Conservation (phyloP, 1,140 invertebrate species). For the Brachionus sp. region DNA sequence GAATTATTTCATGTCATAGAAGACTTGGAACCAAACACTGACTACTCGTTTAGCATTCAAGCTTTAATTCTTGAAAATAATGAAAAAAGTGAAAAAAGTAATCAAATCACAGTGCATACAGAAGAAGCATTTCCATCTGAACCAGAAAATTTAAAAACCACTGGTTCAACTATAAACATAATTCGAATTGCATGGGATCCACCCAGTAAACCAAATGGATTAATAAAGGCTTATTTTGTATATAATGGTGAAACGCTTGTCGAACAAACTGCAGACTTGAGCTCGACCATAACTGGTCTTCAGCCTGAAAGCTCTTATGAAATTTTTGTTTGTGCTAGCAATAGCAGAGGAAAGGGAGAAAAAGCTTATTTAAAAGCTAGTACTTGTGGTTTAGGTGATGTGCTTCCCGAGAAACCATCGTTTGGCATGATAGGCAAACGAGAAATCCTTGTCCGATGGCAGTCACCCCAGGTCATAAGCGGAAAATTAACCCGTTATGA, state of each 20-base stretch:
- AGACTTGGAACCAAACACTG: constrained; percentile 18
- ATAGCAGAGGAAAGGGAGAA: constrained; percentile 53
- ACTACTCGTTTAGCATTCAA: constrained; percentile 31
- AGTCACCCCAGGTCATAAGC: constrained; percentile 54
- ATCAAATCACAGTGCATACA: not conserved
- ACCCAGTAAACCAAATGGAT: not conserved
- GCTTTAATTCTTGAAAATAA: constrained; percentile 8
- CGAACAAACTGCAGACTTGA: constrained; percentile 52
- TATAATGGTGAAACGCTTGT: constrained; percentile 50
- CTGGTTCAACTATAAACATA: not conserved
- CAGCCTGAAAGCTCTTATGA: constrained; percentile 54
- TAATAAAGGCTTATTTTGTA: not conserved
- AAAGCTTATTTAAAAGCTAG: not conserved
- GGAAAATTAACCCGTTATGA: constrained; percentile 57
- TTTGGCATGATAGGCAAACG: constrained; percentile 56
- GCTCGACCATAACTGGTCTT: constrained; percentile 54
- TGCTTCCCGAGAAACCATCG: constrained; percentile 55
- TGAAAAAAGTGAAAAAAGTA: constrained; percentile 21
- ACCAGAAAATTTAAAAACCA: constrained; percentile 6
- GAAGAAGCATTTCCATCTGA: constrained; percentile 22
- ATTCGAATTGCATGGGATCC: constrained; percentile 23
- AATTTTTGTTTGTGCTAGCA: constrained; percentile 54
- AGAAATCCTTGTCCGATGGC: constrained; percentile 56
- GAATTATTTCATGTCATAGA: not conserved
- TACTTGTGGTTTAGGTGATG: constrained; percentile 51